These are phyloP conservation scores for Neosalanx taihuensis DNA, from an alignment of 2,797 vertebrate species.

Conservation along the genomic window DNA sequence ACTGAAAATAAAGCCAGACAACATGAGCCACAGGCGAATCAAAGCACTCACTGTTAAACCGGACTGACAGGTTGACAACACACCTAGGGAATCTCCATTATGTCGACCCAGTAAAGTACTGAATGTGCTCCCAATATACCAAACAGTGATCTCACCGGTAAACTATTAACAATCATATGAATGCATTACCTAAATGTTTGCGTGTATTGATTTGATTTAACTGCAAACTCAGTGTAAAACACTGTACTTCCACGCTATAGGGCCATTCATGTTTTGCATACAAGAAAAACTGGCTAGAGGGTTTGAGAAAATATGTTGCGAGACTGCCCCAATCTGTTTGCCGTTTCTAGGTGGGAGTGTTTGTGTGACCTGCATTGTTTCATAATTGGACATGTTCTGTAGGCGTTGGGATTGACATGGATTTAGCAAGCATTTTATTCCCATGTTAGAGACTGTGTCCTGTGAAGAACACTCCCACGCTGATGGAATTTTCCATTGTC, in stretches of 20 bases:
- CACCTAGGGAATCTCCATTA: background rate
- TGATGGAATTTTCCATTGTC: background rate
- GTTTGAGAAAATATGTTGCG: no score
- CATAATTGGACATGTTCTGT: background rate
- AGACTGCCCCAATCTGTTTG: no score
- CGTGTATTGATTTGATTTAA: no score
- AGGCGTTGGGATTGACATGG: background rate
- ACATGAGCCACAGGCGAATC: background rate
- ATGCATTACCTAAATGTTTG: no score
- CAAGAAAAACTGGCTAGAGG: no score
- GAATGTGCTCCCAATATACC: background rate
- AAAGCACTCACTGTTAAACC: background rate
- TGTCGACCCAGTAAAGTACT: background rate
- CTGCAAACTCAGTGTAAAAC: no score
- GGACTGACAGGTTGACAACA: background rate
- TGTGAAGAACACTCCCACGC: background rate
- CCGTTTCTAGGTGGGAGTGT: no score
- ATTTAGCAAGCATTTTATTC: background rate
- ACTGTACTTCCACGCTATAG: no score
- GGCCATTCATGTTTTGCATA: no score
- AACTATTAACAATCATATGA: no score
- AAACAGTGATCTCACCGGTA: background rate
- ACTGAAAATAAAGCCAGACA: background rate
- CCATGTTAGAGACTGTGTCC: background rate
- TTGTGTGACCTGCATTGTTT: no score